phyloP scores from a whole-genome alignment of 1,140 invertebrate species.

The Tribolium castaneum region DNA sequence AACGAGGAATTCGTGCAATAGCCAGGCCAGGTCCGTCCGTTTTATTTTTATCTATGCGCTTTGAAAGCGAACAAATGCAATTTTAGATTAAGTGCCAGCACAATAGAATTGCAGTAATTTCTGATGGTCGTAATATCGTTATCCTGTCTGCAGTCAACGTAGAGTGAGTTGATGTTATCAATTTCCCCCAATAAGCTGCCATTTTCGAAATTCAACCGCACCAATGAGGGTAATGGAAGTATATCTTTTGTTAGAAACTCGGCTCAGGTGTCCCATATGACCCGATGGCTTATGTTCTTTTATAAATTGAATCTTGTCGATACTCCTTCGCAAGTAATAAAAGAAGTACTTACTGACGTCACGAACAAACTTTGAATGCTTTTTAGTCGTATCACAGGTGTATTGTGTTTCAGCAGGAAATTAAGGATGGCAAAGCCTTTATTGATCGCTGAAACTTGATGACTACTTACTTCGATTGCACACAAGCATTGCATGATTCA shows the following conservation, averaged over 20 bases:
- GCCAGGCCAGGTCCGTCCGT: neutral
- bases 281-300: constrained; percentile 46
- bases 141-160: constrained; percentile 5
- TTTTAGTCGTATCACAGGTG: constrained; percentile 2
- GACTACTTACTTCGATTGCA: too few species aligned
- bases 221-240: constrained; percentile 39
- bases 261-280: constrained; percentile 48
- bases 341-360: constrained; percentile 28
- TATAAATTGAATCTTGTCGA: constrained; percentile 47
- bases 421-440: neutral
- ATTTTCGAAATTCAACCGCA: constrained; percentile 32
- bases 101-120: constrained; percentile 14
- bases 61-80: constrained; percentile 2
- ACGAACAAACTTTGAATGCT: constrained; percentile 2
- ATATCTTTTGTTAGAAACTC: constrained; percentile 38
- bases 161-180: constrained; percentile 28
- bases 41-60: neutral
- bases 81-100: constrained; percentile 14
- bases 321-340: constrained; percentile 41
- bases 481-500: too few species aligned
- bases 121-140: constrained; percentile 7
- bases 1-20: neutral
- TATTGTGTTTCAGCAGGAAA: neutral
- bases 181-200: constrained; percentile 21
- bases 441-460: neutral